Conservation (phyloP, 2,888 invertebrate species). For the Hymenopus coronatus region DNA sequence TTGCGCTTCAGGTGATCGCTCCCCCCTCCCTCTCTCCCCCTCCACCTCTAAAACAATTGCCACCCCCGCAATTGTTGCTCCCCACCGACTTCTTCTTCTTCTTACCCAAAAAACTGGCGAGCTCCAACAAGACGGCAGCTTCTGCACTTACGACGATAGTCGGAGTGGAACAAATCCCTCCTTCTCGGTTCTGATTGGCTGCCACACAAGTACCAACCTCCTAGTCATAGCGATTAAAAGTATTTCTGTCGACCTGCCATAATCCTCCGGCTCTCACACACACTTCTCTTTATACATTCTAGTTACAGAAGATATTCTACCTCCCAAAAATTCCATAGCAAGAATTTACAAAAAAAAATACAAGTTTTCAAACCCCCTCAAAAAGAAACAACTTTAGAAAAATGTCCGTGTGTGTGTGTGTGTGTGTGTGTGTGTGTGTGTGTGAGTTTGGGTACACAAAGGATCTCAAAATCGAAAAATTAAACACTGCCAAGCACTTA, state of each 20-base stretch:
- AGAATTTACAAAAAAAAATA: no score
- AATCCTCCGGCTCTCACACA: no score
- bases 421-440: no score
- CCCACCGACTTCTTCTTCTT: not conserved
- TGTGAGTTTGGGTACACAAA: no score
- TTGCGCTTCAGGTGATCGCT: slow-evolving; percentile 10
- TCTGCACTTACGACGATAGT: slow-evolving; percentile 6
- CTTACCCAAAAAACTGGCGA: not conserved
- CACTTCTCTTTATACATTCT: no score
- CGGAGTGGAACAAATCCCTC: slow-evolving; percentile 13
- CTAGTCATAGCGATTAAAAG: not conserved
- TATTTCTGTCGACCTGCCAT: not conserved
- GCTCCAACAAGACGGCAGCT: slow-evolving; percentile 13
- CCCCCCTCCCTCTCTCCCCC: not conserved
- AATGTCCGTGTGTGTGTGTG: no score
- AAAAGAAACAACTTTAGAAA: no score
- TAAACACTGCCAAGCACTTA: no score
- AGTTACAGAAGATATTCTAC: no score
- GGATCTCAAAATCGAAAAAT: no score
- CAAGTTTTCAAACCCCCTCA: no score
- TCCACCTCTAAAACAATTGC: not conserved
- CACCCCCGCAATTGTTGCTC: not conserved
- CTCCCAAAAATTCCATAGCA: no score
- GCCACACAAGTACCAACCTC: not conserved
- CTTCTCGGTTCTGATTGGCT: slow-evolving; percentile 9